These are phyloP conservation scores for Artibeus jamaicensis DNA, from an alignment of 2,797 vertebrate species.

Conservation along the genomic window DNA sequence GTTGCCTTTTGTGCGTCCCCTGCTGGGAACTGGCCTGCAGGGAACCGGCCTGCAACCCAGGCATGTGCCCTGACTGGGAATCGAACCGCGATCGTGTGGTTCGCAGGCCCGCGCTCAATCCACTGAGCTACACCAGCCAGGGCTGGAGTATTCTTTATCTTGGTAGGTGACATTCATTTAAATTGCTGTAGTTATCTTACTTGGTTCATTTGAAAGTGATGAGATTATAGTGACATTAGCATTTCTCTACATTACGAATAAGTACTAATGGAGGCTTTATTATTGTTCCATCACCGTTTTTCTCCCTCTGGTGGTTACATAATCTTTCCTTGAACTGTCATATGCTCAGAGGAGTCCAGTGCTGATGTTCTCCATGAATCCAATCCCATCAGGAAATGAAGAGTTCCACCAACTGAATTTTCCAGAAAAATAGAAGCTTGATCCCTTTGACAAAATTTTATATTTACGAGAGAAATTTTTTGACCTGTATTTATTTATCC, in stretches of 20 bases:
- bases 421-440: neutral
- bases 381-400: neutral
- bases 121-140: too few species aligned
- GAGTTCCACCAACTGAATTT: neutral
- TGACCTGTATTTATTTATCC: neutral
- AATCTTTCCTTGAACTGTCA: neutral
- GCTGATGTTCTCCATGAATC: neutral
- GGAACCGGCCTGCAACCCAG: too few species aligned
- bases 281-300: neutral
- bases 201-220: constrained; percentile 25
- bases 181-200: neutral
- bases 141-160: neutral
- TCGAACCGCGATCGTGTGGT: too few species aligned
- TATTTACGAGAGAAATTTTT: constrained; percentile 35
- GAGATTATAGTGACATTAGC: neutral
- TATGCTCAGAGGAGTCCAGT: neutral
- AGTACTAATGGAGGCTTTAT: neutral
- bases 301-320: neutral
- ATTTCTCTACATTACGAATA: constrained; percentile 26
- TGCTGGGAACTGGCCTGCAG: too few species aligned
- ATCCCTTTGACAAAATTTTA: neutral
- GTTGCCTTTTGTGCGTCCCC: too few species aligned
- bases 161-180: neutral
- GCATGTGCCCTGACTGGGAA: too few species aligned
- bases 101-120: too few species aligned